Percentiles rank a stretch among this genome's conserved stretches.
Evolutionary conservation across 2,797 vertebrate species (phyloP).

Genomic region (Hypotaenidia philippensis): DNA sequence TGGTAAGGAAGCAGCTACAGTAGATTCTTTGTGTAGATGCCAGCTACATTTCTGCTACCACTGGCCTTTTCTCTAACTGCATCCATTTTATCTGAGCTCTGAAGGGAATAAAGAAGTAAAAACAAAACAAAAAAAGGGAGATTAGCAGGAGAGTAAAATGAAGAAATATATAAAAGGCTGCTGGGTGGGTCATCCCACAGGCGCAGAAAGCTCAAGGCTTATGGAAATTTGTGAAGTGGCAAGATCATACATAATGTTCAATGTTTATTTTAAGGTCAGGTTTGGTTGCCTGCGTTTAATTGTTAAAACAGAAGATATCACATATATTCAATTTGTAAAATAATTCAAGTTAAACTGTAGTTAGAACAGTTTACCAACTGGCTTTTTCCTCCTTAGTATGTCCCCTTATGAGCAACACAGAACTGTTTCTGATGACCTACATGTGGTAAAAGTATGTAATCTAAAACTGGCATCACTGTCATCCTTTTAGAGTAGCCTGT

Average conservation of each 20-base stretch:
- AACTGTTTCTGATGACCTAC: not conserved
- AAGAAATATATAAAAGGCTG: not conserved
- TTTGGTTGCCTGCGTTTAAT: not conserved
- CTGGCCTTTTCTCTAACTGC: not conserved
- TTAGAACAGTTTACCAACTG: not conserved
- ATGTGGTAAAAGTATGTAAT: not conserved
- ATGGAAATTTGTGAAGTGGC: not conserved
- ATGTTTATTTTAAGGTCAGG: not conserved
- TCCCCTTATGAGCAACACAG: not conserved
- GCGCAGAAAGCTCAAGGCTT: not conserved
- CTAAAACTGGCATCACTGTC: not conserved
- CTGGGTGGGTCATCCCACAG: not conserved
- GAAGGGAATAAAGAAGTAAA: not conserved
- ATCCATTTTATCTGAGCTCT: not conserved
- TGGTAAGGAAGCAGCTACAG: not conserved
- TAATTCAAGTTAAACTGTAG: not conserved
- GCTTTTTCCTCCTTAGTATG: not conserved
- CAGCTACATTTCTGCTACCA: not conserved
- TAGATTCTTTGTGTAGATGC: not conserved
- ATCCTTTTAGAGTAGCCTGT: not conserved
- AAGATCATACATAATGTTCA: not conserved
- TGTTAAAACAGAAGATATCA: not conserved
- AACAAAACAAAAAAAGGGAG: not conserved
- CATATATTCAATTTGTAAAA: not conserved
- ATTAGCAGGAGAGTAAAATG: not conserved